Evolutionary conservation across 2,113 vertebrate genomes (phyloP).

Genomic region (Myotis davidii): DNA sequence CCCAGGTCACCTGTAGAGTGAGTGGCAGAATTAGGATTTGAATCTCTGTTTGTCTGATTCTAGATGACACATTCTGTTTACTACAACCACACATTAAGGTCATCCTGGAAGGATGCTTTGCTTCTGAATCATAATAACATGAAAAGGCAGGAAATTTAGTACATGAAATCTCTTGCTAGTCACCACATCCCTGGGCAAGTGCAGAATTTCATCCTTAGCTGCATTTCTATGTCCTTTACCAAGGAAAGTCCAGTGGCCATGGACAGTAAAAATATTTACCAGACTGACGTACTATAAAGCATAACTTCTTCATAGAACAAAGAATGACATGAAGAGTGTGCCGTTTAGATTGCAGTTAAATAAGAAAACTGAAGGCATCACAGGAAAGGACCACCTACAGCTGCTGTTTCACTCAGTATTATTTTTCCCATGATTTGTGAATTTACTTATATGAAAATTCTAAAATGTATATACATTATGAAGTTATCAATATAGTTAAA

Average conservation of each 20-base stretch:
- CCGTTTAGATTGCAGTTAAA: background rate
- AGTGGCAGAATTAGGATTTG: background rate
- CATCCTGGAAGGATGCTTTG: background rate
- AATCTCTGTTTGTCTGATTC: background rate
- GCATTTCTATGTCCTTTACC: background rate
- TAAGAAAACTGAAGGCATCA: background rate
- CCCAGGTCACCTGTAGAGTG: background rate
- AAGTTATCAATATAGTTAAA: background rate
- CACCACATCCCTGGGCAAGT: background rate
- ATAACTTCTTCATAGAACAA: background rate
- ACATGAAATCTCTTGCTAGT: background rate
- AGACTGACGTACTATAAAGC: background rate
- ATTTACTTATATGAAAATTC: conserved; percentile 31
- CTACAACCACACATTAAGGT: background rate
- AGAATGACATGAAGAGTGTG: background rate
- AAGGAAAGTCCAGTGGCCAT: background rate
- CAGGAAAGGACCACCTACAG: background rate
- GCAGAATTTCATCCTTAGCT: background rate
- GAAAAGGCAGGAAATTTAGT: background rate
- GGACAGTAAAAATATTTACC: background rate
- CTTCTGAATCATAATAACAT: background rate
- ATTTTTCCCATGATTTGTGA: background rate
- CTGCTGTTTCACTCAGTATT: background rate
- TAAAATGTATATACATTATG: background rate
- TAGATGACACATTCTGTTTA: background rate